phyloP scores from a whole-genome alignment of 2,888 invertebrate genomes.

The Chorisops tibialis region DNA sequence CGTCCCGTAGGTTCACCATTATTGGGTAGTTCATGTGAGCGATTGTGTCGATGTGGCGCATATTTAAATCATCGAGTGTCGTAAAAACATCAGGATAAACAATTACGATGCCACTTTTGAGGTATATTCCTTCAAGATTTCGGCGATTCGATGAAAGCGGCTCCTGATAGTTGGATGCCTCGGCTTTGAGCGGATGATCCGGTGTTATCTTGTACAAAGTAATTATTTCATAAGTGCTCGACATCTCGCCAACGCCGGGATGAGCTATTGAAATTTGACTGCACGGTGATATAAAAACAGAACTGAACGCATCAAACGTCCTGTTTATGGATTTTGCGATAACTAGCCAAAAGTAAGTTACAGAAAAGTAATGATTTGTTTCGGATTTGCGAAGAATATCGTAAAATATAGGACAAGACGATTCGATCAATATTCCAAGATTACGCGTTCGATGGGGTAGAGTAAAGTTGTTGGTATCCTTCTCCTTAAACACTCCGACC shows the following conservation, averaged over 20 bases:
- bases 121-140: constrained; percentile 45
- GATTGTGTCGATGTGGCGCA: constrained; percentile 51
- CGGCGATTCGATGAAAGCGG: constrained; percentile 44
- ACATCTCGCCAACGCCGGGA: constrained; percentile 45
- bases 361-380: constrained; percentile 45
- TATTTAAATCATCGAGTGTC: constrained; percentile 46
- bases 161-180: constrained; percentile 41
- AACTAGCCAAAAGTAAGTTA: constrained; percentile 47
- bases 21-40: constrained; percentile 52
- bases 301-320: not conserved
- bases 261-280: constrained; percentile 42
- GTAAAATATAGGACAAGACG: constrained; percentile 40
- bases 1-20: constrained; percentile 45
- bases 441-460: constrained; percentile 36
- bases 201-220: constrained; percentile 46
- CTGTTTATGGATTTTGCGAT: constrained; percentile 19
- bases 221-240: constrained; percentile 35
- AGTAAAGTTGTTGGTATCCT: not conserved
- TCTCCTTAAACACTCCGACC: not conserved
- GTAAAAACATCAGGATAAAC: constrained; percentile 50
- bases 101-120: constrained; percentile 47
- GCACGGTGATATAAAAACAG: constrained; percentile 30
- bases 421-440: constrained; percentile 42
- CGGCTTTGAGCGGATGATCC: constrained; percentile 38
- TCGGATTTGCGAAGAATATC: constrained; percentile 42